Evolutionary conservation across 2,113 vertebrate species (phyloP).

Genomic region (Camelus bactrianus): DNA sequence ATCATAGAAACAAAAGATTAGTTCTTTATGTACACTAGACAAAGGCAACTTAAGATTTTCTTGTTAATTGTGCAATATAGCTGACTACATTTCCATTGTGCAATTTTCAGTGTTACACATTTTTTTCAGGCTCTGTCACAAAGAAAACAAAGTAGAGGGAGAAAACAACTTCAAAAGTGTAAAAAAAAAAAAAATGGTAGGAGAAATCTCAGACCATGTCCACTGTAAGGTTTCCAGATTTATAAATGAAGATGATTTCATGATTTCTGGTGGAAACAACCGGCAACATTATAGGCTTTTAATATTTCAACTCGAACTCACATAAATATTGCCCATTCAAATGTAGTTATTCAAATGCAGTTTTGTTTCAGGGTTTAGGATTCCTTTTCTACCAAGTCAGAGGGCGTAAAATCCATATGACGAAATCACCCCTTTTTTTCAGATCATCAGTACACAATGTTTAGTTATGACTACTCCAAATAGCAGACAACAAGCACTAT

Average conservation of each 20-base stretch:
- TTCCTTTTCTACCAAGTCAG: constrained; percentile 60
- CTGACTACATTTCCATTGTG: constrained; percentile 52
- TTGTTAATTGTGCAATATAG: constrained; percentile 63
- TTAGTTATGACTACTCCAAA: constrained; percentile 29
- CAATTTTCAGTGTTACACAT: constrained; percentile 57
- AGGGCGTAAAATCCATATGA: constrained; percentile 4
- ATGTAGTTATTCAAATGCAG: not conserved
- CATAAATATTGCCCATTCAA: constrained; percentile 30
- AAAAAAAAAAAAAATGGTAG: constrained; percentile 63
- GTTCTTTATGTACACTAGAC: not conserved
- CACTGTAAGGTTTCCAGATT: constrained; percentile 18
- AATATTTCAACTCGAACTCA: constrained; percentile 59
- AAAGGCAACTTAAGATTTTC: constrained; percentile 67
- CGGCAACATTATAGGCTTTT: not conserved
- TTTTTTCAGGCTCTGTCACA: constrained; percentile 57
- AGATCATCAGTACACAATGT: not conserved
- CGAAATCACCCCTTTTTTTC: constrained; percentile 13
- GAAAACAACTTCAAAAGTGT: constrained; percentile 64
- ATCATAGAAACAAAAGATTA: constrained; percentile 49
- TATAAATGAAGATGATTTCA: constrained; percentile 45
- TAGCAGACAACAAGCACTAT: not conserved
- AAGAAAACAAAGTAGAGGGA: constrained; percentile 62
- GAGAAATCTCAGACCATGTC: constrained; percentile 37
- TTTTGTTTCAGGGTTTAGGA: constrained; percentile 49
- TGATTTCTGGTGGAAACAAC: constrained; percentile 57